Evolutionary conservation across 2,797 vertebrate species (phyloP).

Genomic region (Gadopsis bispinosus): DNA sequence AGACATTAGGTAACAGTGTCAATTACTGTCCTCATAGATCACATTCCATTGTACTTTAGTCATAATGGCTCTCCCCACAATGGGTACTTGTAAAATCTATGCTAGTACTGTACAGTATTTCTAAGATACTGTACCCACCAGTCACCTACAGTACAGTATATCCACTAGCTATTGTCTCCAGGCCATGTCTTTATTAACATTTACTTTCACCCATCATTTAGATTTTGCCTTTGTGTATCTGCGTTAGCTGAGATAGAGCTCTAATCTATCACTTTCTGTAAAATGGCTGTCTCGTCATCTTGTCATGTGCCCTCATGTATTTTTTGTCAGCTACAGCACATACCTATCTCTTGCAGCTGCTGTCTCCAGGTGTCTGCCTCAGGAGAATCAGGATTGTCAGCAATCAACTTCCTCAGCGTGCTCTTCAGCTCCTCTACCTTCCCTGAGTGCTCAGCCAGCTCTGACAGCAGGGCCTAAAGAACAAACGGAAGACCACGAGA

Average conservation of each 20-base stretch:
- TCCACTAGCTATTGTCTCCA: not conserved
- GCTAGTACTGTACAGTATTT: not conserved
- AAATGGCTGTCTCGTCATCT: not conserved
- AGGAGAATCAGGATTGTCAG: conserved; percentile 91
- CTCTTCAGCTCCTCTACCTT: conserved; percentile 93
- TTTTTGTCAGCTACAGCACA: conserved; percentile 54
- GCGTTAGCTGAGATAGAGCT: not conserved
- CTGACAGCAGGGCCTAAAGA: conserved; percentile 90
- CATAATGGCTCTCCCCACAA: not conserved
- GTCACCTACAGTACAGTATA: not conserved
- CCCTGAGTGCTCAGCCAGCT: conserved; percentile 91
- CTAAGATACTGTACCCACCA: not conserved
- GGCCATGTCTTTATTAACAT: not conserved
- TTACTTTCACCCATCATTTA: not conserved
- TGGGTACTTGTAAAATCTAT: not conserved
- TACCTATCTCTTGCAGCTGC: conserved; percentile 94
- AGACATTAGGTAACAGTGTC: not conserved
- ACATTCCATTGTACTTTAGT: not conserved
- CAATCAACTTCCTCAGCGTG: conserved; percentile 88
- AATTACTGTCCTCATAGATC: conserved; percentile 6
- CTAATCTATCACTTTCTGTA: not conserved
- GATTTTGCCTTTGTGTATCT: not conserved
- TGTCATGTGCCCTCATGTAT: not conserved
- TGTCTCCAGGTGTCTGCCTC: conserved; percentile 93
- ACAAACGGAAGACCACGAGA: not conserved